Conservation (phyloP, 2,797 vertebrate genomes). For the Acipenser oxyrinchus region DNA sequence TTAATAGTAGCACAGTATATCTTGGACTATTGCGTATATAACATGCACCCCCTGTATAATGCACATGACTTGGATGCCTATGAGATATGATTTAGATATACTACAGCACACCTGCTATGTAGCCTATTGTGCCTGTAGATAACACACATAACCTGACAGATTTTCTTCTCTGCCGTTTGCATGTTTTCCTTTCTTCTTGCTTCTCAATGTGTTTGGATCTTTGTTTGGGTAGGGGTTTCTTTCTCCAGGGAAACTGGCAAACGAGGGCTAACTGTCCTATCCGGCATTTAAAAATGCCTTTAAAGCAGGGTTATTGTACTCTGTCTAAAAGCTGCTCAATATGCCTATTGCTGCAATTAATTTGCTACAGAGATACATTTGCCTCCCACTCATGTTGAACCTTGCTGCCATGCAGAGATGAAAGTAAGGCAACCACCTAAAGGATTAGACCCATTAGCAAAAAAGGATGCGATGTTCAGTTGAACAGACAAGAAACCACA, state of each 20-base stretch:
- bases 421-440: background rate
- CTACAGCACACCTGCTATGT: too few species aligned
- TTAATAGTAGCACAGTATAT: too few species aligned
- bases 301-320: background rate
- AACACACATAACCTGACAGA: too few species aligned
- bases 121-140: too few species aligned
- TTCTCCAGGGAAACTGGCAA: background rate
- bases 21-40: too few species aligned
- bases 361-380: conserved; percentile 1
- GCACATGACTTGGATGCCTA: too few species aligned
- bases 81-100: too few species aligned
- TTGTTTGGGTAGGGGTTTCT: background rate
- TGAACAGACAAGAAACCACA: background rate
- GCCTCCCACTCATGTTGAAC: conserved; percentile 2
- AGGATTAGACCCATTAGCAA: conserved; percentile 1
- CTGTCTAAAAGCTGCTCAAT: background rate
- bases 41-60: too few species aligned
- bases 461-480: background rate
- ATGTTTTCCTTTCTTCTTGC: too few species aligned
- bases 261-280: background rate
- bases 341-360: background rate
- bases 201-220: background rate
- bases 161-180: too few species aligned
- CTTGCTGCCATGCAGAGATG: conserved; percentile 3
- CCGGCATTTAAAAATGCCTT: background rate